Base-by-base conservation (phyloP, 2,888 invertebrate species). In the Scrobipalpa costella region DNA sequence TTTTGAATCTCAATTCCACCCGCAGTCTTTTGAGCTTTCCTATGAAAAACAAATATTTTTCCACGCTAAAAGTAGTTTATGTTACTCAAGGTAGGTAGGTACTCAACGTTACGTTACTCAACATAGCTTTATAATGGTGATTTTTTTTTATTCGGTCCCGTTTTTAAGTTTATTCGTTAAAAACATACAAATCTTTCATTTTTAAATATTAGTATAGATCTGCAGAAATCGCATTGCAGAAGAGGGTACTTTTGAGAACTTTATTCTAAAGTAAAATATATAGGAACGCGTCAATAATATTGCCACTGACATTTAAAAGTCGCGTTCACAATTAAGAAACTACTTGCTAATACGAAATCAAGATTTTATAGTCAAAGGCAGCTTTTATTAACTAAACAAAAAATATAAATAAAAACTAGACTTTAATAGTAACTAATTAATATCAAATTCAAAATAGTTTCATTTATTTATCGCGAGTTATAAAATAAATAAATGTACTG, bases 401-500 rank as follows among this genome's bases (percentile, higher is more conserved):
- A 38, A 59, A 44, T 58, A 57, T 49, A 36, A 69, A 61, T 57
- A 66, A 60, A 63, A 63, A 62, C 61, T 62, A 68, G 61, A 69
- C 59, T 64, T 65, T 62, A 21, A 50, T 61, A 21, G 40, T 15
- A 27, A 34, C 34, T 44, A 59, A 64, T 19, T 61, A 33, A 47
- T 19, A 61, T 60, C 60, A 62, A 61, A 62, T 61, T 47, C 44
- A 36, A 36, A 49, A 21, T 64, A 63, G 66, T 72, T 70, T 64
- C 65, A 62, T 67, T 62, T 63, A 71, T 68, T 62, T 68, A 73
- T 76, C 70, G 65, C 69, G 63, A 78, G 77, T 80, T 82, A 80
- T 61, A 77, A 75, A 79, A 74, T 80, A 77, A 80, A 78, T 81
- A 78, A 80, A 82, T 83, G 83, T 81, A 82, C 87, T 82, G 80